Evolutionary conservation across 2,113 vertebrate species (phyloP).

Genomic region (Corythaeola cristata): DNA sequence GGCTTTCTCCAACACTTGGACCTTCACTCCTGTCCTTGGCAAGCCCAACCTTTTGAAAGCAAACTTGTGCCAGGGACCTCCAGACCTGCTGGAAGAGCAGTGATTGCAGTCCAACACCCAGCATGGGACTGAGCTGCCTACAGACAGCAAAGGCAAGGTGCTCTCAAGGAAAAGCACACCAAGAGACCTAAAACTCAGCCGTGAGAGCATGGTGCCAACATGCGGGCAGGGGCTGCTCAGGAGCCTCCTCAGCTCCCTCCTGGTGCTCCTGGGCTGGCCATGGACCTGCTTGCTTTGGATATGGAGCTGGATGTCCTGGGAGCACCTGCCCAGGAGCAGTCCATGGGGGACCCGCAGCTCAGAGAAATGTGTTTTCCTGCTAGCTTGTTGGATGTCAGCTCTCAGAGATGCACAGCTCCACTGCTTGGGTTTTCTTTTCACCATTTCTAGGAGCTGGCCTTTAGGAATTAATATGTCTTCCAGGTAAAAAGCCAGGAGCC

Average conservation of each 20-base stretch:
- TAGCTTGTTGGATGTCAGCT: background rate
- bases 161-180: background rate
- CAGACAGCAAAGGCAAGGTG: background rate
- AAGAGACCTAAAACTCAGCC: background rate
- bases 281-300: background rate
- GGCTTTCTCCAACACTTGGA: background rate
- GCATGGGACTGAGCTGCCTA: background rate
- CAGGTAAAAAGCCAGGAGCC: background rate
- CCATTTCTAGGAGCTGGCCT: background rate
- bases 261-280: background rate
- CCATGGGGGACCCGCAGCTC: accelerated
- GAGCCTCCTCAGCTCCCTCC: background rate
- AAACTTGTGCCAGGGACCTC: background rate
- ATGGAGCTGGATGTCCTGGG: background rate
- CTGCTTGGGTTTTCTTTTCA: background rate
- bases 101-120: accelerated
- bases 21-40: background rate
- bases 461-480: background rate
- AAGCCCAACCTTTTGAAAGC: background rate
- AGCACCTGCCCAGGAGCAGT: background rate
- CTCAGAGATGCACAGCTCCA: background rate
- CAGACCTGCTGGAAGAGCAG: background rate
- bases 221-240: accelerated
- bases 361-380: background rate
- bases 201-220: background rate